Evolutionary conservation across 1,140 invertebrate genomes (phyloP), one percentile per base, ranked within the genome.

Genomic region (Zelostemma sp.): DNA sequence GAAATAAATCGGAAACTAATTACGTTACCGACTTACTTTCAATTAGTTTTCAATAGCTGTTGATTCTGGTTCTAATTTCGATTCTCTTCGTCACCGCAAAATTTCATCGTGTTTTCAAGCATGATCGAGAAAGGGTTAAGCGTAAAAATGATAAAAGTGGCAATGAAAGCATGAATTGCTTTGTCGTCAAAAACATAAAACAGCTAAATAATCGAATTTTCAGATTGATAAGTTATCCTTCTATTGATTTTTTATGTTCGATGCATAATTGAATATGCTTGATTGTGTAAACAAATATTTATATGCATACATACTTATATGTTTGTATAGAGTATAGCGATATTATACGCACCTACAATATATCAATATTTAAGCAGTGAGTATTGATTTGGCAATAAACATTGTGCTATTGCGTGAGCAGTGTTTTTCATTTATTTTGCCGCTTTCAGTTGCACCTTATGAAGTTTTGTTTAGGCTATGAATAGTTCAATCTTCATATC

Each of bases 321-420:
- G 48, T 15, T 38, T 56, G 49, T 76, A 71, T 74, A 72, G 33
- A 35, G 33, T 35, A 35, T 35, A n/a, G 11, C 5, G 33, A 35
- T n/a, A 35, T 9, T n/a, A 43, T 16, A 33, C 66, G 69, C 46
- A 60, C 46, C 41, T 64, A 67, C 48, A 35, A 61, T 72, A 73
- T 74, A 73, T 76, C 66, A 50, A 73, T 75, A 70, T 74, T 78
- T 80, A 80, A 81, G 72, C 63, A 73, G 78, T 77, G 78, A 73
- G 71, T 79, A 65, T 82, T 81, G 62, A 79, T 82, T 79, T 82
- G 76, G 77, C 78, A 85, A 84, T 85, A 85, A 85, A 85, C 78
- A 78, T 84, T 81, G 75, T 82, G 80, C 78, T 82, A 79, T 76
- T 82, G 69, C 76, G 77, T 84, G 80, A 78, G 76, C 74, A 72